Conservation (phyloP, 2,888 invertebrate species). For the Tenthredo notha region DNA sequence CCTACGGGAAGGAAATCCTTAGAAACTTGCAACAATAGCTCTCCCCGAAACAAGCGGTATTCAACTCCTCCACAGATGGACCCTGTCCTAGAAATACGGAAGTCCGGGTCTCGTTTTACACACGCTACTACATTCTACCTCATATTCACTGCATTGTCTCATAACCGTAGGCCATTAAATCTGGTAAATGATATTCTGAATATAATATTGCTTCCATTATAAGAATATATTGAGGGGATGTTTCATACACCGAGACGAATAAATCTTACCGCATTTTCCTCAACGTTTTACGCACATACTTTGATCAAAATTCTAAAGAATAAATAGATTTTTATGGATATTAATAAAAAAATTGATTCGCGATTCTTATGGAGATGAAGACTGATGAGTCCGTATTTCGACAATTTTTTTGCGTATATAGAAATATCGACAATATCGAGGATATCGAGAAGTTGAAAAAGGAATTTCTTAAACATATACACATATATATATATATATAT, state of each 20-base stretch:
- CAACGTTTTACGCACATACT: neutral
- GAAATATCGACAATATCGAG: too few species aligned
- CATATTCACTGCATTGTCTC: neutral
- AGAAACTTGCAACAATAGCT: slow-evolving; percentile 30
- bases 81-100: slow-evolving; percentile 10
- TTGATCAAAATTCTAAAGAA: neutral
- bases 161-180: slow-evolving; percentile 1
- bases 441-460: neutral
- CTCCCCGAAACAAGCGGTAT: slow-evolving; percentile 3
- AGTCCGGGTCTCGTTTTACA: slow-evolving; percentile 16
- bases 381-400: neutral
- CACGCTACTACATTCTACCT: neutral
- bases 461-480: neutral
- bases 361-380: neutral
- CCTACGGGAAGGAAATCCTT: slow-evolving; percentile 28
- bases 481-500: neutral
- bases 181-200: neutral
- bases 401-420: too few species aligned
- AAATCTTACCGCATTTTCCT: neutral
- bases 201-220: slow-evolving; percentile 12
- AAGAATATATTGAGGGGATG: neutral
- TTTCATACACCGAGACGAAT: neutral
- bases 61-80: slow-evolving; percentile 9
- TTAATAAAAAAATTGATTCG: neutral
- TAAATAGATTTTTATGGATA: neutral